These are phyloP conservation scores for Melitaea athalia DNA, from an alignment of 2,888 invertebrate species.

Conservation along the genomic window DNA sequence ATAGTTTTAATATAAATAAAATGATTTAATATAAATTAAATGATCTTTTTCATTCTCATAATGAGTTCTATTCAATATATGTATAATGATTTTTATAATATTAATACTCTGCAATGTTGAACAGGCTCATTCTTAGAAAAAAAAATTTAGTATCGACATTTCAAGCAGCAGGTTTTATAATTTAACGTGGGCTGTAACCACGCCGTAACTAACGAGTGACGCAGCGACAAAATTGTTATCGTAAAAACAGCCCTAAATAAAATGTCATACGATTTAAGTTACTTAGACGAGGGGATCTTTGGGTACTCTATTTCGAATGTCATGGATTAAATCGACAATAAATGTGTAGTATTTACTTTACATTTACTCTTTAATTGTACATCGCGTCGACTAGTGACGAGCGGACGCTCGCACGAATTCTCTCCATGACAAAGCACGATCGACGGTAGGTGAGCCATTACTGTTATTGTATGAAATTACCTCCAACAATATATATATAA, in stretches of 20 bases:
- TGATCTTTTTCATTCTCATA: not conserved
- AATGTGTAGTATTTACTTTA: constrained; percentile 77
- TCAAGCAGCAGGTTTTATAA: constrained; percentile 46
- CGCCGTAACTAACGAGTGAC: constrained; percentile 50
- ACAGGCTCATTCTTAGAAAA: not conserved
- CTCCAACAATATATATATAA: constrained; percentile 23
- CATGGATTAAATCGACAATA: constrained; percentile 74
- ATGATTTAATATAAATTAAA: not conserved
- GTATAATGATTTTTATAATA: too few relatives aligned
- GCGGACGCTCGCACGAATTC: constrained; percentile 61
- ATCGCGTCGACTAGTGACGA: constrained; percentile 57
- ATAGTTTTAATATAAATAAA: too few relatives aligned
- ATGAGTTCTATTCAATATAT: too few relatives aligned
- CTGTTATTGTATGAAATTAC: constrained; percentile 53
- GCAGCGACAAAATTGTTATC: constrained; percentile 43
- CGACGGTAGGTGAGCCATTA: constrained; percentile 51
- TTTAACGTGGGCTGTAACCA: constrained; percentile 55
- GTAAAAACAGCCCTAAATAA: constrained; percentile 50
- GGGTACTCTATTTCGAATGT: constrained; percentile 59
- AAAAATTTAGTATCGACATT: constrained; percentile 57
- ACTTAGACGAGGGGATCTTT: constrained; percentile 11
- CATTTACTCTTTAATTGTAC: constrained; percentile 75
- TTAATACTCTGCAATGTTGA: too few relatives aligned
- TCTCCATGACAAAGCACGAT: constrained; percentile 68
- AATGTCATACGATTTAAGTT: constrained; percentile 32